Base-by-base conservation (phyloP, 2,113 vertebrate genomes). In the Ardeotis arabs region DNA sequence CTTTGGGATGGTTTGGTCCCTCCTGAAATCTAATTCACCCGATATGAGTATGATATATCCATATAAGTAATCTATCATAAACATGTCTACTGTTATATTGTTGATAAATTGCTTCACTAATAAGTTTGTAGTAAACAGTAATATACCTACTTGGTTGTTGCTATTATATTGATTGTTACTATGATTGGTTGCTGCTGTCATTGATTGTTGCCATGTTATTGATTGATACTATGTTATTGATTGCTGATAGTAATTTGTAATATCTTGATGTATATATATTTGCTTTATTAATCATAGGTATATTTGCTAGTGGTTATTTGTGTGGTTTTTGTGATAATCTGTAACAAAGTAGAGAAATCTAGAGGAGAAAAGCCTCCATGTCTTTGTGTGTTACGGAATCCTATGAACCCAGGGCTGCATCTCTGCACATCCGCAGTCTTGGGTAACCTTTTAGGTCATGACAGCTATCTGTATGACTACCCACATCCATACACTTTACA, bases 381-480 rank as follows among this genome's bases (percentile, higher is more conserved):
- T 41, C 35, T 60, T 58, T 63, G 7, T 47, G 11, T 14, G 56
- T 78, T 70, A 31, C 3, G 0, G 53, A 84, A 62, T 52, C 50
- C 7, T 37, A 4, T 37, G 9, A n/a, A 47, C 3, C 1, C 3
- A 4, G 1, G 2, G 4, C n/a, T 58, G 4, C 25, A 22, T 28
- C 14, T 58, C 9, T 56, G 21, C 12, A 44, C 4, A 56, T 3
- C 4, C 1, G 2, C 6, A 47, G 19, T 31, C 35, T 28, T 66
- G 9, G 23, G 5, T 50, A 85, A 85, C 2, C 1, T 45, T 69
- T 81, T 39, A 64, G 14, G 7, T 52, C 2, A 1, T 41, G 68
- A 47, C 6, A 70, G 8, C 31, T 68, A 14, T 17, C 23, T 56
- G 8, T 50, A 44, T n/a, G 37, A 58, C 23, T 76, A 14, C 24